Percentiles rank a stretch among this genome's conserved stretches.
phyloP scores from a whole-genome alignment of 2,113 vertebrate species.

The Sarotherodon lohbergeri region DNA sequence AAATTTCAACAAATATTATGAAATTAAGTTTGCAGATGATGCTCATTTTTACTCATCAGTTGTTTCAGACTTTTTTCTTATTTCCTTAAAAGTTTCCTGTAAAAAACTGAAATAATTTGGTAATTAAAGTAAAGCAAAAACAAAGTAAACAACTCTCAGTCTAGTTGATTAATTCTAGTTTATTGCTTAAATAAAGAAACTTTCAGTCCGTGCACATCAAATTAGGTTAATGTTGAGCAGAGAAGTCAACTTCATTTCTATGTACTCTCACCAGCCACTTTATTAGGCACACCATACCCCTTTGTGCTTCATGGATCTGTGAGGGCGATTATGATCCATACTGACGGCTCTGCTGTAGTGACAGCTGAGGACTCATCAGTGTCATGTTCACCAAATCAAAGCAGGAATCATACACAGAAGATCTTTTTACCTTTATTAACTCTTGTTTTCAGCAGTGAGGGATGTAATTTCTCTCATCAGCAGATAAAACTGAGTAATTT shows the following conservation, averaged over 20 bases:
- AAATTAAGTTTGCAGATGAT: not conserved
- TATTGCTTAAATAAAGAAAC: not conserved
- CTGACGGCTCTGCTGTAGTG: not conserved
- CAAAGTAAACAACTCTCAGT: not conserved
- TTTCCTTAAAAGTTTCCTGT: not conserved
- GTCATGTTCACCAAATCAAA: not conserved
- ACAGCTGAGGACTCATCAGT: not conserved
- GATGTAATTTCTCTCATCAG: not conserved
- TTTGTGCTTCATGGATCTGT: not conserved
- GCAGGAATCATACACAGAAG: not conserved
- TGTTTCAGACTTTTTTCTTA: not conserved
- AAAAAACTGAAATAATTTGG: not conserved
- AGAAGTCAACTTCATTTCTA: not conserved
- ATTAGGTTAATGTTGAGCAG: not conserved
- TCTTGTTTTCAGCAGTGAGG: not conserved
- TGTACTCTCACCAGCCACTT: not conserved
- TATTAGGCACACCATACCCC: not conserved
- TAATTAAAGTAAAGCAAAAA: not conserved
- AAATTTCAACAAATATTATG: not conserved
- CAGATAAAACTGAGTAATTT: not conserved
- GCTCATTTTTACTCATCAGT: not conserved
- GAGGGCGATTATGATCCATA: not conserved
- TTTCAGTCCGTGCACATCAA: not conserved
- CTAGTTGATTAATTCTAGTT: not conserved
- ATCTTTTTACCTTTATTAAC: not conserved